A percentile compares a stretch with the other conserved stretches of the same genome.
These are phyloP conservation scores for Hypotaenidia okinawae DNA, from an alignment of 2,797 vertebrate species.

Conservation along the genomic window DNA sequence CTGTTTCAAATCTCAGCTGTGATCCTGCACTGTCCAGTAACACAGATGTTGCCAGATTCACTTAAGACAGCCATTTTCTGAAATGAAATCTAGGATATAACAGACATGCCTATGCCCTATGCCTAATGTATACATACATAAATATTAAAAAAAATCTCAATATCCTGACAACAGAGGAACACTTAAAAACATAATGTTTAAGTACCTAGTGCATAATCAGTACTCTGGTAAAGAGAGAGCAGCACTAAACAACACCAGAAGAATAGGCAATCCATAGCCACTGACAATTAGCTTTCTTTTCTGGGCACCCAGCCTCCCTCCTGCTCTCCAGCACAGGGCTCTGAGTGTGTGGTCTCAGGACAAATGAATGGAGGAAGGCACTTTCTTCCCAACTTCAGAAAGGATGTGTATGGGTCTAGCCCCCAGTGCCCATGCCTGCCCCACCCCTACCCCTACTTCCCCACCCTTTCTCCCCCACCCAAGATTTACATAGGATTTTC, in stretches of 20 bases:
- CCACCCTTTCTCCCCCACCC: not conserved
- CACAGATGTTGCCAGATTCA: not conserved
- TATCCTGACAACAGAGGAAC: not conserved
- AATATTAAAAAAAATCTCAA: not conserved
- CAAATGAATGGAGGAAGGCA: not conserved
- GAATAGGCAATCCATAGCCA: too few relatives aligned
- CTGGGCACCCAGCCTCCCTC: too few relatives aligned
- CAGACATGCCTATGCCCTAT: not conserved
- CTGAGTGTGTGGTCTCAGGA: not conserved
- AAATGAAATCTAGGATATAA: not conserved
- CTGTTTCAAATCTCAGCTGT: not conserved
- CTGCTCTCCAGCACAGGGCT: accelerated
- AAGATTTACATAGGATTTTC: not conserved
- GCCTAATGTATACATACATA: too few relatives aligned
- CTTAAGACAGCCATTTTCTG: not conserved
- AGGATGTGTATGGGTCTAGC: accelerated
- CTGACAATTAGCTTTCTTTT: not conserved
- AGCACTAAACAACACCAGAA: not conserved
- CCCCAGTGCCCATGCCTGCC: not conserved
- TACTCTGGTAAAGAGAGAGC: not conserved
- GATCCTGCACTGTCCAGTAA: not conserved
- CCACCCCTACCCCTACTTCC: too few relatives aligned
- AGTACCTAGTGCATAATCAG: accelerated
- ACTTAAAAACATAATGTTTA: not conserved
- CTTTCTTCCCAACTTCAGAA: not conserved